Percentiles rank a stretch among this genome's conserved stretches.
These are phyloP conservation scores for Drosophila erecta DNA, from an alignment of 1,140 invertebrate genomes.

Conservation along the genomic window DNA sequence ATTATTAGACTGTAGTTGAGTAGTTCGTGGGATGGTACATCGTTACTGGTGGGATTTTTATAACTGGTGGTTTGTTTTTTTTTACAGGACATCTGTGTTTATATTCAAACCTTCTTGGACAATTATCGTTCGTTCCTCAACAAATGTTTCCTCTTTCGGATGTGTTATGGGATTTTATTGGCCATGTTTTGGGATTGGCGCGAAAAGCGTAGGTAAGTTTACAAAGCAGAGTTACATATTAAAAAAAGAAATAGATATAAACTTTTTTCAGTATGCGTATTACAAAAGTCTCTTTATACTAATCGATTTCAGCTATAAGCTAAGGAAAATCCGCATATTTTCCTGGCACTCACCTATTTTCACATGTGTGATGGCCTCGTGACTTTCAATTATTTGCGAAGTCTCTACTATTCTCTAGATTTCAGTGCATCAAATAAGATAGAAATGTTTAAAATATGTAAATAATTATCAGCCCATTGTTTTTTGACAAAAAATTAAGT, in stretches of 20 bases:
- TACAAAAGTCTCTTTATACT: slow-evolving; percentile 16
- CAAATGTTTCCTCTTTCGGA: slow-evolving; percentile 83
- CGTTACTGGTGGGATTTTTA: slow-evolving; percentile 64
- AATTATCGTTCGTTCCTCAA: slow-evolving; percentile 83
- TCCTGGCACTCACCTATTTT: slow-evolving; percentile 77
- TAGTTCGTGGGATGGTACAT: slow-evolving; percentile 71
- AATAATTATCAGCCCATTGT: slow-evolving; percentile 26
- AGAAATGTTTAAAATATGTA: slow-evolving; percentile 52
- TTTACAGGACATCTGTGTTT: slow-evolving; percentile 81
- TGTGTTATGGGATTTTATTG: slow-evolving; percentile 49
- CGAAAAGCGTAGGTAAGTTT: slow-evolving; percentile 64
- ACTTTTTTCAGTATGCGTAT: slow-evolving; percentile 49
- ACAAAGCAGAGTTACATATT: slow-evolving; percentile 64
- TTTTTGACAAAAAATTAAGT: slow-evolving; percentile 23
- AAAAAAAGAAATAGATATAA: slow-evolving; percentile 68
- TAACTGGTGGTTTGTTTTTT: slow-evolving; percentile 31
- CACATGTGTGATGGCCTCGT: slow-evolving; percentile 83
- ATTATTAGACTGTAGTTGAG: slow-evolving; percentile 74
- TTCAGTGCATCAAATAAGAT: slow-evolving; percentile 53
- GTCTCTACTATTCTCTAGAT: slow-evolving; percentile 84
- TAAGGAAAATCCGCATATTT: not conserved
- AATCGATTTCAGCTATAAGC: not conserved
- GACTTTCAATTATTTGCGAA: slow-evolving; percentile 81
- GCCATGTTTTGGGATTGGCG: slow-evolving; percentile 54
- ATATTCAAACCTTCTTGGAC: slow-evolving; percentile 84